These are phyloP conservation scores for Sceloporus tristichus DNA, from an alignment of 2,113 vertebrate genomes.

Conservation along the genomic window DNA sequence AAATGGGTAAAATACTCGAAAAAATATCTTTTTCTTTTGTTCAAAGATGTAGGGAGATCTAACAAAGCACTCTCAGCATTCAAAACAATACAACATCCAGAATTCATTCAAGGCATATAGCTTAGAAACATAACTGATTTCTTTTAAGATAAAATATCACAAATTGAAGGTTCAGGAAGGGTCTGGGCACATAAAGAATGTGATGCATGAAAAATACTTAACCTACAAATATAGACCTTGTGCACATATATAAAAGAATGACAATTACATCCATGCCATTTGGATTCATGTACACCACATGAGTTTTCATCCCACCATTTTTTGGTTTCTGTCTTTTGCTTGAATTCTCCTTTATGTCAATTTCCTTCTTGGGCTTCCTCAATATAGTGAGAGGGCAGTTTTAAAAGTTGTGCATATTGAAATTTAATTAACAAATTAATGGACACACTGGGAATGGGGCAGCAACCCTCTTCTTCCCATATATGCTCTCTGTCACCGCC, in stretches of 20 bases:
- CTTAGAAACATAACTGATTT: neutral
- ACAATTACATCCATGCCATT: neutral
- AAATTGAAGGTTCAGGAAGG: neutral
- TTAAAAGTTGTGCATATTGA: neutral
- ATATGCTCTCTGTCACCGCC: neutral
- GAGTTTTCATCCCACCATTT: neutral
- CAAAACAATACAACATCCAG: no score
- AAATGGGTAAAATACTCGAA: neutral
- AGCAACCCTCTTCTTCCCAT: neutral
- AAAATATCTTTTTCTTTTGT: neutral
- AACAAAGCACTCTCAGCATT: neutral
- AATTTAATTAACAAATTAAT: neutral
- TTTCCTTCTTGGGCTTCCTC: neutral
- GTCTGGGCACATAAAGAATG: neutral
- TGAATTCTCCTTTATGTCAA: constrained; percentile 27
- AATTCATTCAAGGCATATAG: constrained; percentile 14
- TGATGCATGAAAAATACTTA: neutral
- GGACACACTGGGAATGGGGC: neutral
- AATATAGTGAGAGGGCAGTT: neutral
- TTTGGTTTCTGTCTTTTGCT: neutral
- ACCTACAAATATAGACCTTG: neutral
- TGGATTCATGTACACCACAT: neutral
- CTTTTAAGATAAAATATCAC: neutral
- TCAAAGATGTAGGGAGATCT: neutral
- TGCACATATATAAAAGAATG: neutral